Evolutionary conservation across 2,888 invertebrate species (phyloP).

Genomic region (Eumacrocentrus americanus): DNA sequence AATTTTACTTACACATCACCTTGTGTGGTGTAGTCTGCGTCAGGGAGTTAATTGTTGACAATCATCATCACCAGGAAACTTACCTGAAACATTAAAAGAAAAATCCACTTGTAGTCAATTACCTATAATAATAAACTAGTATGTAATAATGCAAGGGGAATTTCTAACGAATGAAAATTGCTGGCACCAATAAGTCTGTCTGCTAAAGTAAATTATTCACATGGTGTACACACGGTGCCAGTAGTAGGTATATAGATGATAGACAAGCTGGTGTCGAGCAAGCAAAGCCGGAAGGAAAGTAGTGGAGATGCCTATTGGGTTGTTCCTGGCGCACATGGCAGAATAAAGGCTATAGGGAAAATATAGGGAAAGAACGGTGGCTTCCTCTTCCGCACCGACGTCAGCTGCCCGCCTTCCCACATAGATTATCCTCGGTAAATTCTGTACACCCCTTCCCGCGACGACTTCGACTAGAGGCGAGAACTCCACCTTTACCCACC

Average conservation of each 20-base stretch:
- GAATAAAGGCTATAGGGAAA: conserved; percentile 26
- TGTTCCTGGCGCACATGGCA: conserved; percentile 18
- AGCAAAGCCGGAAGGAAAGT: conserved; percentile 18
- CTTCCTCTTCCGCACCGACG: conserved; percentile 39
- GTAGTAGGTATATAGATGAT: conserved; percentile 17
- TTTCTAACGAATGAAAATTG: conserved; percentile 6
- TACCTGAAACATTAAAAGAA: conserved; percentile 36
- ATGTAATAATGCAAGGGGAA: conserved; percentile 1
- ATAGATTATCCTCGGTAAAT: conserved; percentile 52
- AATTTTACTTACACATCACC: neutral
- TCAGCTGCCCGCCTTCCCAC: conserved; percentile 53
- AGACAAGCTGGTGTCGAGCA: conserved; percentile 17
- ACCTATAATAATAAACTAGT: neutral
- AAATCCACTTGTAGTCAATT: conserved; percentile 2
- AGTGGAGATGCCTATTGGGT: conserved; percentile 22
- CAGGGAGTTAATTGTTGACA: neutral
- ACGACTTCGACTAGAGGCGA: conserved; percentile 31
- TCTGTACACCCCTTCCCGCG: conserved; percentile 38
- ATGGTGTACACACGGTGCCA: neutral
- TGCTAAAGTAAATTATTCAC: conserved; percentile 23
- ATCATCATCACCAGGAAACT: conserved; percentile 28
- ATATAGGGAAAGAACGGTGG: conserved; percentile 41
- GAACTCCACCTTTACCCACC: neutral
- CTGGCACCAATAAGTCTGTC: conserved; percentile 16
- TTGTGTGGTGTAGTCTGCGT: neutral